Evolutionary conservation across 1,140 invertebrate species (phyloP).

Genomic region (Pseudomyrmex cubaensis): DNA sequence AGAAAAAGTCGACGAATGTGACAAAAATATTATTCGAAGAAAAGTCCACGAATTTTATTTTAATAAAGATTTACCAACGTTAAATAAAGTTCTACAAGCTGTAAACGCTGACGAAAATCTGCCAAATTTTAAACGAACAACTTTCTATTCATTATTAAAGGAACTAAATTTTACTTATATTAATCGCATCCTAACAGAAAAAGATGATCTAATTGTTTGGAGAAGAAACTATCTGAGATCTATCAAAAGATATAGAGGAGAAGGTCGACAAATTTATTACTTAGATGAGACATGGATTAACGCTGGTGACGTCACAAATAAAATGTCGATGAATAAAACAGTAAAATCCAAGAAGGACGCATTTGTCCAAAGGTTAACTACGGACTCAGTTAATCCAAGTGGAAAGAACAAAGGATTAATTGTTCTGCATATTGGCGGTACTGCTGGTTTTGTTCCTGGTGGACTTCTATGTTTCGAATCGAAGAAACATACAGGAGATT

Average conservation of each 20-base stretch:
- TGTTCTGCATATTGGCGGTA: conserved; percentile 30
- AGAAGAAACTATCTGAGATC: not conserved
- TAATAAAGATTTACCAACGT: conserved; percentile 1
- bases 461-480: conserved; percentile 12
- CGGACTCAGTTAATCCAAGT: not conserved
- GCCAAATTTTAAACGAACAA: conserved; percentile 13
- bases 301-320: not conserved
- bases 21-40: not conserved
- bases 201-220: not conserved
- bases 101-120: conserved; percentile 4
- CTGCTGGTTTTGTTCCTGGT: conserved; percentile 30
- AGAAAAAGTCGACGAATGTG: not conserved
- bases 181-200: not conserved
- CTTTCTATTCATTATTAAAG: not conserved
- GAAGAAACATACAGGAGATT: conserved; percentile 3
- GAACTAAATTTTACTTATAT: conserved; percentile 1
- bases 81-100: not conserved
- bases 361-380: not conserved
- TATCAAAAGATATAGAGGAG: conserved; percentile 6
- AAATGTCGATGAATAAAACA: not conserved
- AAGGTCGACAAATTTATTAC: not conserved
- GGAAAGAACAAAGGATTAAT: conserved; percentile 22
- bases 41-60: conserved; percentile 20
- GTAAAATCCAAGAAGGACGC: not conserved
- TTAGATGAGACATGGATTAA: conserved; percentile 7